phyloP scores from a whole-genome alignment of 2,113 vertebrate genomes.

The Hippocampus abdominalis region DNA sequence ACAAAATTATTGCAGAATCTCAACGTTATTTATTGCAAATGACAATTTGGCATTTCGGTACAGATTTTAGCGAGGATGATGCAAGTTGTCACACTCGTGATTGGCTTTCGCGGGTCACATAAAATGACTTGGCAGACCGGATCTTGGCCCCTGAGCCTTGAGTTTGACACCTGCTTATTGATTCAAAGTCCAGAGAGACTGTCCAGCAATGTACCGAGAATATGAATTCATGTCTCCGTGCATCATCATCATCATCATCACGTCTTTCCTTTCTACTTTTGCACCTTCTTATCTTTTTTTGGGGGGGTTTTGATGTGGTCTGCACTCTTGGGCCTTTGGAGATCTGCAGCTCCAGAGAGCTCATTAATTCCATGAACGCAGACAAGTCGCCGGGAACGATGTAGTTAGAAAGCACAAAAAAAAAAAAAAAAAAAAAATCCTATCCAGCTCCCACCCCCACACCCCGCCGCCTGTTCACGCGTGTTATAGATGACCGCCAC shows the following conservation, averaged over 20 bases:
- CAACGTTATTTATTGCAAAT: too few relatives aligned
- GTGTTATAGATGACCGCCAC: background rate
- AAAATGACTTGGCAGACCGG: too few relatives aligned
- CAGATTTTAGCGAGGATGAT: too few relatives aligned
- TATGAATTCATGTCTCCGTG: background rate
- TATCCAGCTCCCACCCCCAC: background rate
- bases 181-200: background rate
- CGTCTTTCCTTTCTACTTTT: background rate
- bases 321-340: conserved; percentile 21
- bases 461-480: background rate
- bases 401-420: background rate
- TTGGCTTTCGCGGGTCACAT: too few relatives aligned
- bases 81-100: too few relatives aligned
- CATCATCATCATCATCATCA: background rate
- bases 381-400: conserved; percentile 28
- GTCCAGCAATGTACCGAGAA: background rate
- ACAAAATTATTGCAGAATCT: too few relatives aligned
- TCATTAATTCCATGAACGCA: conserved; percentile 59
- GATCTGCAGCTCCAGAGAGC: conserved; percentile 37
- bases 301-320: conserved; percentile 8
- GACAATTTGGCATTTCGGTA: too few relatives aligned
- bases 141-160: too few relatives aligned
- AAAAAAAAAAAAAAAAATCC: background rate
- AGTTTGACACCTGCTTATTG: background rate
- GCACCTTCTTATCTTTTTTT: conserved; percentile 22